phyloP scores from a whole-genome alignment of 1,140 invertebrate genomes.

The Sitophilus oryzae region DNA sequence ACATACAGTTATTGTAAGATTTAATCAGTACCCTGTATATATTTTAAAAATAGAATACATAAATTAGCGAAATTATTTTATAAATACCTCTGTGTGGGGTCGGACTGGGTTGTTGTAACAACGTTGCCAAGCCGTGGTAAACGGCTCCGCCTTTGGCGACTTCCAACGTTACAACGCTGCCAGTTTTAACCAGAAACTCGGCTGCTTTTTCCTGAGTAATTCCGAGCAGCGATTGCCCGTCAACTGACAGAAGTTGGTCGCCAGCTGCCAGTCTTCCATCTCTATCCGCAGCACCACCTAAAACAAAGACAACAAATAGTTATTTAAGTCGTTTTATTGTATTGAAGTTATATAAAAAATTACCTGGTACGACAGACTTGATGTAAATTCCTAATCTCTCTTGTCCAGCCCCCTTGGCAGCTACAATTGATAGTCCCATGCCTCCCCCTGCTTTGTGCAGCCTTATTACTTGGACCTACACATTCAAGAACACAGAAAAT shows the following conservation, averaged over 20 bases:
- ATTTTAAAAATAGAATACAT: too few species aligned
- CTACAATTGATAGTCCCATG: constrained; percentile 91
- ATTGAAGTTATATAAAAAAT: neutral
- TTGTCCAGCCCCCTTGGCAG: constrained; percentile 87
- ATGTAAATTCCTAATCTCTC: constrained; percentile 93
- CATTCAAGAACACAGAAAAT: neutral
- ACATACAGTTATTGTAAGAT: too few species aligned
- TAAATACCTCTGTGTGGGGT: constrained; percentile 76
- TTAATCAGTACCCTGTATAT: too few species aligned
- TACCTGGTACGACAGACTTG: constrained; percentile 87
- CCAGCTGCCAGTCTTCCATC: constrained; percentile 92
- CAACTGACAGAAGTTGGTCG: constrained; percentile 95
- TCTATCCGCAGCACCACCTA: constrained; percentile 83
- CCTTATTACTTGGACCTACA: constrained; percentile 76
- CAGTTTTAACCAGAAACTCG: constrained; percentile 90
- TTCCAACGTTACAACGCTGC: constrained; percentile 87
- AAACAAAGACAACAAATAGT: too few species aligned
- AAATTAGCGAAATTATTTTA: too few species aligned
- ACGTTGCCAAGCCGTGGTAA: constrained; percentile 90
- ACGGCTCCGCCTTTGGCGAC: constrained; percentile 97
- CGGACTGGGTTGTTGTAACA: constrained; percentile 86
- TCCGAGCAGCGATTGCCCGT: constrained; percentile 87
- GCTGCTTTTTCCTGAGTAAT: constrained; percentile 97
- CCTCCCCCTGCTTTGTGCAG: constrained; percentile 86
- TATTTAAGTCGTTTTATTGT: too few species aligned